These are phyloP conservation scores for Cerastis leucographa DNA, from an alignment of 2,888 invertebrate species.

Conservation along the genomic window DNA sequence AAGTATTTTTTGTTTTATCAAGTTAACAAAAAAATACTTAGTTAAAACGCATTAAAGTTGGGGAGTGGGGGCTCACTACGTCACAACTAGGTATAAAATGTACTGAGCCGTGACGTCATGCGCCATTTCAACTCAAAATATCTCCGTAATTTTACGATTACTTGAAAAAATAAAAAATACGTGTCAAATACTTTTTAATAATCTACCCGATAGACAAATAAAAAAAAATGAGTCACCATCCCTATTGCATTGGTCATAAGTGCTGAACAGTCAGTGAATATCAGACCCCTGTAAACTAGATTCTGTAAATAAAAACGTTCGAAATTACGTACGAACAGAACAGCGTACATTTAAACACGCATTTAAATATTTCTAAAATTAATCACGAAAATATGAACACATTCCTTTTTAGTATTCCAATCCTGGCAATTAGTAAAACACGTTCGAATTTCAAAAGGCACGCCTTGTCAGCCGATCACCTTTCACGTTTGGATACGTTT, in stretches of 20 bases:
- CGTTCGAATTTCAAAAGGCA: conserved; percentile 83
- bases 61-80: too few relatives aligned
- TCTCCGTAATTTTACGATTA: too few relatives aligned
- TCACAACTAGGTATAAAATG: too few relatives aligned
- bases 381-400: conserved; percentile 36
- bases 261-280: neutral
- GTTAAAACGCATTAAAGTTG: too few relatives aligned
- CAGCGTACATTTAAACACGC: conserved; percentile 24
- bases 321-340: conserved; percentile 14
- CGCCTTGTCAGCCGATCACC: conserved; percentile 59
- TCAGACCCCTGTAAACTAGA: neutral
- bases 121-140: too few relatives aligned
- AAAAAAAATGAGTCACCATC: too few relatives aligned
- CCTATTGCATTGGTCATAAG: neutral
- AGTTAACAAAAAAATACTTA: too few relatives aligned
- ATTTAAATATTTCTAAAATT: conserved; percentile 37
- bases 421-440: conserved; percentile 68
- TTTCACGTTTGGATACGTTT: conserved; percentile 67
- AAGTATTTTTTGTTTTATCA: too few relatives aligned
- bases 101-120: too few relatives aligned
- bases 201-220: too few relatives aligned
- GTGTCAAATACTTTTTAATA: too few relatives aligned
- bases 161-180: too few relatives aligned
- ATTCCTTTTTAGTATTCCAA: conserved; percentile 32
- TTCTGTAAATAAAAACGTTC: conserved; percentile 2